Base-by-base conservation (phyloP, 64 coral and sea anemone species). In the Montipora efflorescens region DNA sequence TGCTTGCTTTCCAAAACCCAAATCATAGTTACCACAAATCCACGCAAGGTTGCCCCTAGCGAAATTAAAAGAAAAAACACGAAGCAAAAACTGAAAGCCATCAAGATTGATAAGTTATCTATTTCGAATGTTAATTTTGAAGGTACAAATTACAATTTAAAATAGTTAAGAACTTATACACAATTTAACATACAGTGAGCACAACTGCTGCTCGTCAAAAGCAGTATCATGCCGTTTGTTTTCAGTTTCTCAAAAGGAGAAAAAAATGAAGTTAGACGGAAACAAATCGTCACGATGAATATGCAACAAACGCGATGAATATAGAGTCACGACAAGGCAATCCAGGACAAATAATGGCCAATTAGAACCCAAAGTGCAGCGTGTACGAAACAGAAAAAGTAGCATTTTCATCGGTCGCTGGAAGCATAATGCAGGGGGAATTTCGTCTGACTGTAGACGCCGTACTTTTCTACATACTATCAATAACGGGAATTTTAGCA, bases 401-500 rank as follows among this genome's bases (percentile, higher is more conserved):
- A 36, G 36, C 36, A 36, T 36, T 36, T 36, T 36, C 36, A 36
- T 36, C 8, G 19, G 67, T 48, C 28, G 44, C 36, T 47, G 59
- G 18, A 50, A 71, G 36, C 67, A 61, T 25, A 18, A 61, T 19
- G 45, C 10, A 71, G 8, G 66, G 71, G 20, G 82, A 19, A 7
- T 67, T 36, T 72, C 45, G 1, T 48, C 36, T 71, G 4, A 50
- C 64, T 86, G 82, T 13, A 86, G 82, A 86, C 5, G 80, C 23
- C 9, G 71, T 86, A 7, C 16, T 70, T 71, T 70, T 86, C 8
- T 86, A 22, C 18, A 50, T 80, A 0, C 80, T 95, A 46, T 67
- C 89, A 44, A 23, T 70, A 7, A 50, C 82, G 7, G 94, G 94
- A 12, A 75, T 93, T 25, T 9, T 92, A 5, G 94, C 90, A 7